Conservation (phyloP, 2,113 vertebrate genomes). For the Psammodynastes pulverulentus region DNA sequence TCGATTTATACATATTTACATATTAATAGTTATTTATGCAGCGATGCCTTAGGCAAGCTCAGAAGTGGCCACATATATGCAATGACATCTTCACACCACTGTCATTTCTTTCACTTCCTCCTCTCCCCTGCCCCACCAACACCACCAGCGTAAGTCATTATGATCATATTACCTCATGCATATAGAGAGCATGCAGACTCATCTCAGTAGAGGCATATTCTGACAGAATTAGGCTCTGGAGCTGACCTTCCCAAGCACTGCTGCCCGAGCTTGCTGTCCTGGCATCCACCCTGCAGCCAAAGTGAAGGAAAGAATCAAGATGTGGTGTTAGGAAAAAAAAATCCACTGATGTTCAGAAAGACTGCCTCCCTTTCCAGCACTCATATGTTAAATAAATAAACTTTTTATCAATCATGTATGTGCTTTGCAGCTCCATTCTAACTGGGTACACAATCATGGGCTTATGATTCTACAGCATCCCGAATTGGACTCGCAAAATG, state of each 20-base stretch:
- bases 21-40: not conserved
- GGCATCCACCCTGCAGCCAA: conserved; percentile 77
- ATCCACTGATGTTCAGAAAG: not conserved
- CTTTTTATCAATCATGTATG: not conserved
- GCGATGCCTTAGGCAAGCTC: not conserved
- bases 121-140: not conserved
- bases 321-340: not conserved
- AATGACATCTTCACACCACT: not conserved
- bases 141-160: not conserved
- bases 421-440: not conserved
- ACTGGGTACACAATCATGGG: not conserved
- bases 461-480: not conserved
- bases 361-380: too few relatives aligned
- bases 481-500: not conserved
- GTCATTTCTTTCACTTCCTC: not conserved
- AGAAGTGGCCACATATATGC: not conserved
- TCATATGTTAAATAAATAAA: not conserved
- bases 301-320: conserved; percentile 16
- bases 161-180: conserved; percentile 86
- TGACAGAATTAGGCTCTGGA: conserved; percentile 90
- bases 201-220: conserved; percentile 97
- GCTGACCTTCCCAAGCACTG: conserved; percentile 93
- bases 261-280: conserved; percentile 91
- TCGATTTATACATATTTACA: not conserved
- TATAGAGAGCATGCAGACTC: conserved; percentile 96